Base-by-base conservation (phyloP, 2,113 vertebrate genomes). In the Petrocephalus zakoni region DNA sequence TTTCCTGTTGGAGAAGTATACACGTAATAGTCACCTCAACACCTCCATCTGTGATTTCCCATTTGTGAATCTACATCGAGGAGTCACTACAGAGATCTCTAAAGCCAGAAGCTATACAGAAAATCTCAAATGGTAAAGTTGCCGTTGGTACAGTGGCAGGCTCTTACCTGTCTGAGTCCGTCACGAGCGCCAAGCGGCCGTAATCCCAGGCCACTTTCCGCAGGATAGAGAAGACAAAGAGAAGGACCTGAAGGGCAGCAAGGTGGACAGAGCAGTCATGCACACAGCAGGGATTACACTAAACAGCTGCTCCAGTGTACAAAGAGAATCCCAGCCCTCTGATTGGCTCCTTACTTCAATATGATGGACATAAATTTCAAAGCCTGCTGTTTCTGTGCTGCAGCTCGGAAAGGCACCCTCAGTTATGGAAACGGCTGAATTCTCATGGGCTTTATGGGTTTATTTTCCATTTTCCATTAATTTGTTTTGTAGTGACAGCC, bases 131-230 rank as follows among this genome's bases (percentile, higher is more conserved):
- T 13, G 10, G 61, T 22, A 1, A 68, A 25, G n/a, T 22, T 0
- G 1, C 9, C 10, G 25, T 21, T 15, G 22, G 15, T 72, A n/a
- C 37, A n/a, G 19, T 19, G 25, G 5, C 15, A n/a, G 6, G 61
- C 2, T 8, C 55, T 94, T 96, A 99, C 98, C 98, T 99, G 96
- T 99, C 98, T 22, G 97, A 97, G 89, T 99, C 98, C 0, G 97
- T 99, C 93, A 99, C 98, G 91, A 99, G 94, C n/a, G 98, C 98
- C 93, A 99, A 95, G 10, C 98, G 97, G 83, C 98, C 98, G 0
- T 99, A 99, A 93, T 99, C 98, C 98, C 98, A 99, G 7, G 98
- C 98, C 68, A 99, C 97, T 90, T 99, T 99, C 90, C 98, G 93
- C 88, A 99, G 92, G 89, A 99, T 97, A 84, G 98, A 99, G 91